These are phyloP conservation scores for Istiophorus platypterus DNA, from an alignment of 2,113 vertebrate genomes.

Conservation along the genomic window DNA sequence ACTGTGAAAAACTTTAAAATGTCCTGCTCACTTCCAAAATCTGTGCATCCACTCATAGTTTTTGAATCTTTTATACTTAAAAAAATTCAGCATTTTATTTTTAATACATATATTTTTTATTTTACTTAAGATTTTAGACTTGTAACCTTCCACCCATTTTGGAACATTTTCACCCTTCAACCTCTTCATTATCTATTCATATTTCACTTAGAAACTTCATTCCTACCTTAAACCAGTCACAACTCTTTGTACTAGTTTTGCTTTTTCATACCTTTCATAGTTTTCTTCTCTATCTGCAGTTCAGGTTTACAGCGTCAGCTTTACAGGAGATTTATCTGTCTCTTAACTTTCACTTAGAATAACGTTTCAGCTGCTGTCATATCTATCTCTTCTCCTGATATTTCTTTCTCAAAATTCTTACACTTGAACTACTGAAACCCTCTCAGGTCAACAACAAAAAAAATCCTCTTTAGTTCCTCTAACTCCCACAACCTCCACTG, in stretches of 20 bases:
- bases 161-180: not conserved
- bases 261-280: too few species aligned
- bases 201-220: not conserved
- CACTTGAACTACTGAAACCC: not conserved
- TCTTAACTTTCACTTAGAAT: not conserved
- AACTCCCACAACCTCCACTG: too few species aligned
- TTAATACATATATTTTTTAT: too few species aligned
- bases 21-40: too few species aligned
- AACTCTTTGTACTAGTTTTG: not conserved
- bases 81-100: too few species aligned
- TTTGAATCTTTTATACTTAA: too few species aligned
- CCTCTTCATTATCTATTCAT: not conserved
- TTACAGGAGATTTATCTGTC: not conserved
- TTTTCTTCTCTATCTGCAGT: not conserved
- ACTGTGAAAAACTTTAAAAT: too few species aligned
- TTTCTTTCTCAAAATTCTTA: not conserved
- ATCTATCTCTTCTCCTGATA: not conserved
- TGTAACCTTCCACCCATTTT: too few species aligned
- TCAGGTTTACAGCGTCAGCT: not conserved
- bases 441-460: too few species aligned
- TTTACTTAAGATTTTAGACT: too few species aligned
- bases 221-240: too few species aligned
- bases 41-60: too few species aligned
- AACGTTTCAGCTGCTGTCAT: not conserved
- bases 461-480: not conserved